Conservation (phyloP, 2,797 vertebrate genomes). For the Clarias pachynema region DNA sequence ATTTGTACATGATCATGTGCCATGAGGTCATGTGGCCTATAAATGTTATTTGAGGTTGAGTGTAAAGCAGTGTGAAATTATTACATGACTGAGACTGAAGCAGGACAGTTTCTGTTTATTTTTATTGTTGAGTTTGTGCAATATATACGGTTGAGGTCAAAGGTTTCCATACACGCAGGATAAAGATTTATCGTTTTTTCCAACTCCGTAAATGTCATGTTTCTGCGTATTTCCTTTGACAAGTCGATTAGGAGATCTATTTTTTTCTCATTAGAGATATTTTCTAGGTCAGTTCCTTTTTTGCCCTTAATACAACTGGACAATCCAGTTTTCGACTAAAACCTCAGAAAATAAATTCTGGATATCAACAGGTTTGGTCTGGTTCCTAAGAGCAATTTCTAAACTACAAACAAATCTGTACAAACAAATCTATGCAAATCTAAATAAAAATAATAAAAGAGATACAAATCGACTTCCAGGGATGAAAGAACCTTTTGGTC, state of each 20-base stretch:
- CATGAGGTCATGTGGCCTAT: not conserved
- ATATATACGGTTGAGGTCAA: not conserved
- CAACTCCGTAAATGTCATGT: not conserved
- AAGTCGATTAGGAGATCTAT: not conserved
- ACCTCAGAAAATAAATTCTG: not conserved
- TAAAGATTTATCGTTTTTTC: conserved; percentile 1
- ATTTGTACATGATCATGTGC: not conserved
- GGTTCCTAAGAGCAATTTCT: not conserved
- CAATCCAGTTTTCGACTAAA: not conserved
- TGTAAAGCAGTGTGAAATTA: conserved; percentile 10
- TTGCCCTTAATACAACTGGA: not conserved
- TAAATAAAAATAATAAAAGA: not conserved
- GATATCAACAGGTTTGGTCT: not conserved
- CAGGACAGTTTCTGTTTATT: not conserved
- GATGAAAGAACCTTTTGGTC: not conserved
- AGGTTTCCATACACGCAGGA: not conserved
- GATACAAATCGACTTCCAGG: not conserved
- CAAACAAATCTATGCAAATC: not conserved
- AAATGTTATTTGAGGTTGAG: not conserved
- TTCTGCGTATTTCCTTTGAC: not conserved
- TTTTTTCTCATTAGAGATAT: not conserved
- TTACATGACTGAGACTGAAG: not conserved
- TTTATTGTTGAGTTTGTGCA: not conserved
- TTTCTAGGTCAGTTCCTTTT: not conserved
- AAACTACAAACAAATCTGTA: not conserved